Conservation (phyloP, 2,888 invertebrate genomes). For the Mythimna vitellina region DNA sequence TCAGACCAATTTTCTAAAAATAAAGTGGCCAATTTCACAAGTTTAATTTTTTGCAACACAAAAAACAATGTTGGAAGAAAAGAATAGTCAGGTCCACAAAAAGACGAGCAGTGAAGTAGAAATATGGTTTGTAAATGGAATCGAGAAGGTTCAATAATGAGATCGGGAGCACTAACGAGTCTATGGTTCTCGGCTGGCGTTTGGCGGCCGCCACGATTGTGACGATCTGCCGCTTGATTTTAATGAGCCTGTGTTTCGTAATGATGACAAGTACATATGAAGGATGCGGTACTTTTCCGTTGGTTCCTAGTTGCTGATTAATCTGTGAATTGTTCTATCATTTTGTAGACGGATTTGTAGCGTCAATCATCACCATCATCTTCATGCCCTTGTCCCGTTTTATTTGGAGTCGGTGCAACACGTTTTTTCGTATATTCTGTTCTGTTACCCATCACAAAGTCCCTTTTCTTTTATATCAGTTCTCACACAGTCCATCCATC, state of each 20-base stretch:
- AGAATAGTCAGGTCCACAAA: conserved; percentile 1
- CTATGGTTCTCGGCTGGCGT: conserved; percentile 3
- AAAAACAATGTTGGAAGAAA: no score
- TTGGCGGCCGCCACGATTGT: conserved; percentile 25
- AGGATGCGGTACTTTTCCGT: conserved; percentile 11
- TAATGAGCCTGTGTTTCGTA: conserved; percentile 5
- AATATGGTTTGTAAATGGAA: conserved; percentile 27
- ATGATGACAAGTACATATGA: conserved; percentile 18
- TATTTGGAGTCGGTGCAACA: no score
- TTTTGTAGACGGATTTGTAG: not conserved
- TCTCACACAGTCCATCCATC: no score
- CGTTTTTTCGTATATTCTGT: no score
- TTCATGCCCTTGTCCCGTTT: no score
- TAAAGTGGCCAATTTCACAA: no score
- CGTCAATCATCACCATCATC: no score
- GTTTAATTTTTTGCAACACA: no score
- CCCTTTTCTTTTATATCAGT: no score
- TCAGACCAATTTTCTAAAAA: no score
- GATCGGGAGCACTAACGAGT: conserved; percentile 35
- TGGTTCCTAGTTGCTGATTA: not conserved
- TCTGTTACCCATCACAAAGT: no score
- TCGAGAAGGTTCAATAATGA: conserved; percentile 38
- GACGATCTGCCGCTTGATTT: conserved; percentile 19
- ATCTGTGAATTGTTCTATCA: not conserved
- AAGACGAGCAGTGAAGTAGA: conserved; percentile 20